phyloP scores from a whole-genome alignment of 2,113 vertebrate species.

The Myotis yumanensis region DNA sequence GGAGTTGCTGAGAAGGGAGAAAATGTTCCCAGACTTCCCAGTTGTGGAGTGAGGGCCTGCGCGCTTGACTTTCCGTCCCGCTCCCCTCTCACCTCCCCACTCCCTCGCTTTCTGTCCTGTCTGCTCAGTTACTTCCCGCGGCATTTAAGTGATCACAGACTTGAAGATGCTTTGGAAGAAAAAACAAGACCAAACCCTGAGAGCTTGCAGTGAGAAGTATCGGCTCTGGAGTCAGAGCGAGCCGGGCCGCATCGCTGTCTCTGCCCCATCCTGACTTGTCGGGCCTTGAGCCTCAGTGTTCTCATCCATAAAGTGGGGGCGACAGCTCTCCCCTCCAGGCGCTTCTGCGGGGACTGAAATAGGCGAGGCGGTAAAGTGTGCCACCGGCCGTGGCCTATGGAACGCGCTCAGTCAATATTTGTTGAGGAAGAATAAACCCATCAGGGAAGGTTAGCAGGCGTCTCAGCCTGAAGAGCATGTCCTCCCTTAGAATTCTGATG shows the following conservation, averaged over 20 bases:
- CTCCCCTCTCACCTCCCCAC: fast-evolving
- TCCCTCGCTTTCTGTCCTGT: fast-evolving
- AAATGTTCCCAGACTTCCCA: neutral
- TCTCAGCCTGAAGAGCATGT: neutral
- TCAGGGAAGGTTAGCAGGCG: neutral
- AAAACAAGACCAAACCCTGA: fast-evolving
- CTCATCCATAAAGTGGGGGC: neutral
- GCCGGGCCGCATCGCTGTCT: fast-evolving
- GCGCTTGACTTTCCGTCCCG: fast-evolving
- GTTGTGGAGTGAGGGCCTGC: neutral
- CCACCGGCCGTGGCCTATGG: fast-evolving
- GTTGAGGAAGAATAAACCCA: neutral
- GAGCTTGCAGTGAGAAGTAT: neutral
- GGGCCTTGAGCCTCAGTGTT: neutral
- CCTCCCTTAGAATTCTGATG: neutral
- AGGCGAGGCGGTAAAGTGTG: neutral
- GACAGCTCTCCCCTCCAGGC: neutral
- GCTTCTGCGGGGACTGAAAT: too few species aligned
- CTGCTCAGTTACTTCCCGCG: neutral
- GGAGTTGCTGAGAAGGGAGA: neutral
- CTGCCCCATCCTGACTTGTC: neutral
- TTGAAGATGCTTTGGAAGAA: neutral
- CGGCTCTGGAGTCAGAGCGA: neutral
- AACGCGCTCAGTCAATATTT: neutral
- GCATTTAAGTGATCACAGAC: neutral